A percentile compares a stretch with the other conserved stretches of the same genome.
phyloP scores from a whole-genome alignment of 2,888 invertebrate genomes.

The Tipula lateralis region DNA sequence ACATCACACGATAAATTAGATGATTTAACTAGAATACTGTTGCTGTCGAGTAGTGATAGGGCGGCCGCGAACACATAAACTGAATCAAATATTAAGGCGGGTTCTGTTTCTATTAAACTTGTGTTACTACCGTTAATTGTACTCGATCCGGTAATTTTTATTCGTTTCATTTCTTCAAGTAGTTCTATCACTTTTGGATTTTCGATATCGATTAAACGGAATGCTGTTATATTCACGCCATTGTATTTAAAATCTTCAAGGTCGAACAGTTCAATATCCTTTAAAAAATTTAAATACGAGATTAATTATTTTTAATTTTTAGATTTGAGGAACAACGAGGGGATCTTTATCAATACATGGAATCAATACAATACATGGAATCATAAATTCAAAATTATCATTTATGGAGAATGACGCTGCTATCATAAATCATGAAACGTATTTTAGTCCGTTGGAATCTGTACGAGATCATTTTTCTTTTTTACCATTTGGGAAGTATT shows the following conservation, averaged over 20 bases:
- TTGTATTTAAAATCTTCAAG: constrained; percentile 90
- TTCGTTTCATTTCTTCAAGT: constrained; percentile 79
- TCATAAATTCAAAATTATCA: no score
- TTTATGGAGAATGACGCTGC: no score
- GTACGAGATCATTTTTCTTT: no score
- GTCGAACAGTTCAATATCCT: constrained; percentile 85
- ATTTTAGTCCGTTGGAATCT: no score
- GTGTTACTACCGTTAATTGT: constrained; percentile 59
- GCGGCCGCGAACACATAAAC: constrained; percentile 79
- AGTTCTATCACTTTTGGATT: constrained; percentile 69
- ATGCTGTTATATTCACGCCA: constrained; percentile 91
- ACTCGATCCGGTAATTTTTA: constrained; percentile 77
- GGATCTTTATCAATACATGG: no score
- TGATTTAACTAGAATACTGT: constrained; percentile 62
- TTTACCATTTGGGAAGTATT: no score
- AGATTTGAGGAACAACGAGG: no score
- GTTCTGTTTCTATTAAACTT: constrained; percentile 70
- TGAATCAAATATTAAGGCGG: constrained; percentile 79
- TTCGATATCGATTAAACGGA: constrained; percentile 78
- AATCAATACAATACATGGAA: no score
- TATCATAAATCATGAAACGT: no score
- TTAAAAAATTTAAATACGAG: constrained; percentile 33
- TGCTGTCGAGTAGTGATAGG: constrained; percentile 61
- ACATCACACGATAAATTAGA: constrained; percentile 78
- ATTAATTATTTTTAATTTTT: no score